Percentiles rank a stretch among this genome's conserved stretches.
Conservation (phyloP, 2,113 vertebrate species). For the Rhynchopsitta pachyrhyncha region DNA sequence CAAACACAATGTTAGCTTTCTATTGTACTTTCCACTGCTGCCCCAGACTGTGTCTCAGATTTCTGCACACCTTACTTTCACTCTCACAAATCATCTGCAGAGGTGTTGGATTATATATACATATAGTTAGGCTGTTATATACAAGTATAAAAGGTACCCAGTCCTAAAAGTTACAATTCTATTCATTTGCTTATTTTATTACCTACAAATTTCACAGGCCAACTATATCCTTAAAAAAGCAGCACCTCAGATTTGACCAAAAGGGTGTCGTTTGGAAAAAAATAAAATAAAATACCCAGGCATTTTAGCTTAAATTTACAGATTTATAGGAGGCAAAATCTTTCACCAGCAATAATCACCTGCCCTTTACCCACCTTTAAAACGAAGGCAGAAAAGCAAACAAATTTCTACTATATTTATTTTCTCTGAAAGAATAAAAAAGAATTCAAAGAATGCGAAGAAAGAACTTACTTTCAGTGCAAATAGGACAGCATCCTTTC, state of each 20-base stretch:
- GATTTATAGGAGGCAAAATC: background rate
- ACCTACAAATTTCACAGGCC: background rate
- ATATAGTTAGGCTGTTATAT: background rate
- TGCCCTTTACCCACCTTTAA: background rate
- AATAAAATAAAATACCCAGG: background rate
- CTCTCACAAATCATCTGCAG: background rate
- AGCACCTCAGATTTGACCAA: background rate
- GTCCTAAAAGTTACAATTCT: background rate
- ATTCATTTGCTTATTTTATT: background rate
- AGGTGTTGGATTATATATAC: background rate
- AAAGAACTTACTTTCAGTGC: slow-evolving; percentile 98
- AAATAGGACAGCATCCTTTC: slow-evolving; percentile 98
- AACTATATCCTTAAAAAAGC: background rate
- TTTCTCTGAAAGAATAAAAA: slow-evolving; percentile 6
- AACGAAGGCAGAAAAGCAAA: background rate
- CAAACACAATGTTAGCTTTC: background rate
- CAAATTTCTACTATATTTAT: background rate
- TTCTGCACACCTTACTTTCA: background rate
- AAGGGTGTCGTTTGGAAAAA: background rate
- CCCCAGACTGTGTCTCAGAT: background rate
- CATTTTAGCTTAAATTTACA: background rate
- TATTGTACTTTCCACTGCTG: slow-evolving; percentile 23
- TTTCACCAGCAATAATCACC: background rate
- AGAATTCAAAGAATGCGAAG: background rate
- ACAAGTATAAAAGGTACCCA: background rate